These are phyloP conservation scores for Hylaeus anthracinus DNA, from an alignment of 1,140 invertebrate species.

Conservation along the genomic window DNA sequence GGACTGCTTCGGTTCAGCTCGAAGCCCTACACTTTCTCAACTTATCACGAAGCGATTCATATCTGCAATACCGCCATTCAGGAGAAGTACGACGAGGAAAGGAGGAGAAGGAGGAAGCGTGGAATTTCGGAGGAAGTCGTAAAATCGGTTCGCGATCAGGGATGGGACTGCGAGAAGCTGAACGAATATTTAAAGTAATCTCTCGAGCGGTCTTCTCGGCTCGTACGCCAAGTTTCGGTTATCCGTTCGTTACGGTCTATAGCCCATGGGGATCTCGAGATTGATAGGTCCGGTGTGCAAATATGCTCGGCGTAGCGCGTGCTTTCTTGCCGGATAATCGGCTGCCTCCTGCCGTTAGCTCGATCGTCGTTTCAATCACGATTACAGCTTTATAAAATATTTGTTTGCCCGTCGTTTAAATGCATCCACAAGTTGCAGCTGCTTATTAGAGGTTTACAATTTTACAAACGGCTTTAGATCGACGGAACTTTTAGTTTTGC, in stretches of 20 bases:
- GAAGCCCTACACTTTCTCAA: slow-evolving; percentile 90
- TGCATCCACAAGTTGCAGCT: too few relatives aligned
- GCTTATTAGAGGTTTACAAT: too few relatives aligned
- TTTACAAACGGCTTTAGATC: too few relatives aligned
- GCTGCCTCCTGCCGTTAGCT: not conserved
- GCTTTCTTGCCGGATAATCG: not conserved
- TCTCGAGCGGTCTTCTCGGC: slow-evolving; percentile 26
- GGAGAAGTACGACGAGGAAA: slow-evolving; percentile 88
- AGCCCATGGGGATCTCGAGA: slow-evolving; percentile 20
- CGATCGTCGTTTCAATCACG: slow-evolving; percentile 18
- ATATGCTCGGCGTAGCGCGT: slow-evolving; percentile 16
- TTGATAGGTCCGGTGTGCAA: slow-evolving; percentile 45
- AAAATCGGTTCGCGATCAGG: slow-evolving; percentile 89
- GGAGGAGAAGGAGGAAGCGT: slow-evolving; percentile 56
- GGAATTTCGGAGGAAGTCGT: slow-evolving; percentile 74
- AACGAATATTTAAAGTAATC: slow-evolving; percentile 85
- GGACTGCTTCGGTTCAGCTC: slow-evolving; percentile 95
- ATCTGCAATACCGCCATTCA: slow-evolving; percentile 96
- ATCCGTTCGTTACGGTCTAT: slow-evolving; percentile 49
- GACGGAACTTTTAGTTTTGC: too few relatives aligned
- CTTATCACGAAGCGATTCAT: slow-evolving; percentile 94
- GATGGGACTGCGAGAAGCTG: slow-evolving; percentile 92
- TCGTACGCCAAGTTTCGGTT: slow-evolving; percentile 44
- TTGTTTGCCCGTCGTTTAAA: not conserved
- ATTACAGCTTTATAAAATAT: not conserved